phyloP scores from a whole-genome alignment of 2,888 invertebrate genomes.

The Orthosia gracilis region DNA sequence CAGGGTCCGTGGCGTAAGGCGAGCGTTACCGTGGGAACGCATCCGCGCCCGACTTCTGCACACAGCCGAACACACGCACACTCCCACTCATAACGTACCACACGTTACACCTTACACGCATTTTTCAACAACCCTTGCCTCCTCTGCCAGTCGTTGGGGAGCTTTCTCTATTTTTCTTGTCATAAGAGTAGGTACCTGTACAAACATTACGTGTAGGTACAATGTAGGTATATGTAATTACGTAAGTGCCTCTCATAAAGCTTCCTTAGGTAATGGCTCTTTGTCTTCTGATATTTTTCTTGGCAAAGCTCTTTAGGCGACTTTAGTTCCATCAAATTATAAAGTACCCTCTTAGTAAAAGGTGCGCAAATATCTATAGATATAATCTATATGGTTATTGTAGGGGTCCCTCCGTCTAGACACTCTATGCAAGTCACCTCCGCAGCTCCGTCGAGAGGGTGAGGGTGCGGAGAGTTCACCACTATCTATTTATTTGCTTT shows the following conservation, averaged over 20 bases:
- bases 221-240: conserved; percentile 31
- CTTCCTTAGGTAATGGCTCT: conserved; percentile 26
- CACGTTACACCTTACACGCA: conserved; percentile 70
- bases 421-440: conserved; percentile 87
- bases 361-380: conserved; percentile 71
- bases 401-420: conserved; percentile 89
- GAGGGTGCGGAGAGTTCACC: conserved; percentile 86
- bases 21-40: conserved; percentile 85
- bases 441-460: conserved; percentile 82
- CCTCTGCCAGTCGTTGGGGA: conserved; percentile 68
- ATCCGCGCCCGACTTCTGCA: conserved; percentile 73
- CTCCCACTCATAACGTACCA: conserved; percentile 64
- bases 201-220: conserved; percentile 26
- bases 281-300: conserved; percentile 31
- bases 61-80: conserved; percentile 59
- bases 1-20: conserved; percentile 73
- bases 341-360: conserved; percentile 57
- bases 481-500: conserved; percentile 89
- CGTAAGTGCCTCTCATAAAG: conserved; percentile 41
- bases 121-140: conserved; percentile 73
- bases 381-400: conserved; percentile 73
- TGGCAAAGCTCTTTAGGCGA: conserved; percentile 10
- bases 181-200: conserved; percentile 49
- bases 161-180: conserved; percentile 69
- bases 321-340: conserved; percentile 50